Conservation (phyloP, 2,797 vertebrate species). For the Smutsia temminckii region DNA sequence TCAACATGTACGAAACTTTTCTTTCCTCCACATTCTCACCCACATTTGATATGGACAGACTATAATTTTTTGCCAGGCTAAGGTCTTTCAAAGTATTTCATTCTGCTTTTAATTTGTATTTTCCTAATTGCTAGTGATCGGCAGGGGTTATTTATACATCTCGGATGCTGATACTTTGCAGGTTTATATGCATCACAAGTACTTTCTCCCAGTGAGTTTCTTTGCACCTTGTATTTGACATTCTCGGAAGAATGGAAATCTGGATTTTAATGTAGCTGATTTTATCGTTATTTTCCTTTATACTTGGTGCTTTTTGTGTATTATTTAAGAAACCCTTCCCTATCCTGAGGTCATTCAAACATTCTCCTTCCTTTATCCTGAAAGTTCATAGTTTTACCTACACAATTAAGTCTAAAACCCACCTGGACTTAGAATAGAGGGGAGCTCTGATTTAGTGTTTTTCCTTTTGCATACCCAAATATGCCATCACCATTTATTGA, state of each 20-base stretch:
- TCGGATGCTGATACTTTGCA: neutral
- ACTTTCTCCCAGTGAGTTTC: constrained; percentile 18
- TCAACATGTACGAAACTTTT: constrained; percentile 24
- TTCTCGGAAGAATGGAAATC: neutral
- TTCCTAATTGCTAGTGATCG: constrained; percentile 24
- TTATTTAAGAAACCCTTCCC: neutral
- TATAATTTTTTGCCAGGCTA: neutral
- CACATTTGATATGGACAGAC: constrained; percentile 34
- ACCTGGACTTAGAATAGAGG: neutral
- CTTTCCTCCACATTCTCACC: constrained; percentile 9
- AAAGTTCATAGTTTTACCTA: neutral
- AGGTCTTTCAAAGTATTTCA: constrained; percentile 39
- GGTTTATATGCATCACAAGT: neutral
- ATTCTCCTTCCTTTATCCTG: neutral
- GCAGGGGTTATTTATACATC: constrained; percentile 41
- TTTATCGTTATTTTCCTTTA: neutral
- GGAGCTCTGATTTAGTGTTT: neutral
- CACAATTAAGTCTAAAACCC: constrained; percentile 10
- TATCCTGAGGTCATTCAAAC: neutral
- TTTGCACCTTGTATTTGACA: constrained; percentile 39
- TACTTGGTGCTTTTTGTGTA: neutral
- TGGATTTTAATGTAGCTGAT: neutral
- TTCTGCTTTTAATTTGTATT: neutral
- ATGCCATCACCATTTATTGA: neutral
- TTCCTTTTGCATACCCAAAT: neutral